Conservation (phyloP, 2,797 vertebrate genomes). For the Pangasius djambal region DNA sequence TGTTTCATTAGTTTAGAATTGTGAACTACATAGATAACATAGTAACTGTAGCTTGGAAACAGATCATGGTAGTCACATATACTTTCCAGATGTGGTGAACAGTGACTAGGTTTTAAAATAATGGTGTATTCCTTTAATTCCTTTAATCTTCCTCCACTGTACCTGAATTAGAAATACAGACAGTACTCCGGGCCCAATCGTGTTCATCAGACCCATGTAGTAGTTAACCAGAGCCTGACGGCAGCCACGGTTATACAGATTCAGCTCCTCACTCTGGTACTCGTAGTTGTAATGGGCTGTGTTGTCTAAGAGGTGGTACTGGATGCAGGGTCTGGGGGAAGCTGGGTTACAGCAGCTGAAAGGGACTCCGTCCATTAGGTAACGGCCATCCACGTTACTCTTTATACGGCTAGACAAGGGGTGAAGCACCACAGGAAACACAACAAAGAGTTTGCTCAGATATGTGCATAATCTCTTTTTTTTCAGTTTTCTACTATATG, state of each 20-base stretch:
- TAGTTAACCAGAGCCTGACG: slow-evolving; percentile 87
- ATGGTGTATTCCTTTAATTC: background rate
- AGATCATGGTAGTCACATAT: background rate
- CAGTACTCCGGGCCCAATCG: slow-evolving; percentile 82
- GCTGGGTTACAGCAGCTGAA: slow-evolving; percentile 98
- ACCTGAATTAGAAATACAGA: slow-evolving; percentile 92
- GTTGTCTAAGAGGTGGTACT: slow-evolving; percentile 91
- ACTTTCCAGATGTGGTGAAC: background rate
- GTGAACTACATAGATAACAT: background rate
- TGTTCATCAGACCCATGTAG: slow-evolving; percentile 91
- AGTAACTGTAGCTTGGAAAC: background rate
- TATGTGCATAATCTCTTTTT: background rate
- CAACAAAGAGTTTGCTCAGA: background rate
- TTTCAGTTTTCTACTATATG: background rate
- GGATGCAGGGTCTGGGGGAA: slow-evolving; percentile 94
- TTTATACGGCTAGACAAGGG: slow-evolving; percentile 84
- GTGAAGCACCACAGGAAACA: background rate
- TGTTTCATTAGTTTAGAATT: background rate
- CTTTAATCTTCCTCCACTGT: slow-evolving; percentile 39
- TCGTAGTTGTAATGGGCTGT: slow-evolving; percentile 94
- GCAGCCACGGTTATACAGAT: slow-evolving; percentile 87
- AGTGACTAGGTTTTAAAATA: slow-evolving; percentile 10
- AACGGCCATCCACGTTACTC: slow-evolving; percentile 94
- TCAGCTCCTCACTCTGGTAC: slow-evolving; percentile 91
- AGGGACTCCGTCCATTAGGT: slow-evolving; percentile 89